These are phyloP conservation scores for Idaea straminata DNA, from an alignment of 2,888 invertebrate genomes.

Conservation along the genomic window DNA sequence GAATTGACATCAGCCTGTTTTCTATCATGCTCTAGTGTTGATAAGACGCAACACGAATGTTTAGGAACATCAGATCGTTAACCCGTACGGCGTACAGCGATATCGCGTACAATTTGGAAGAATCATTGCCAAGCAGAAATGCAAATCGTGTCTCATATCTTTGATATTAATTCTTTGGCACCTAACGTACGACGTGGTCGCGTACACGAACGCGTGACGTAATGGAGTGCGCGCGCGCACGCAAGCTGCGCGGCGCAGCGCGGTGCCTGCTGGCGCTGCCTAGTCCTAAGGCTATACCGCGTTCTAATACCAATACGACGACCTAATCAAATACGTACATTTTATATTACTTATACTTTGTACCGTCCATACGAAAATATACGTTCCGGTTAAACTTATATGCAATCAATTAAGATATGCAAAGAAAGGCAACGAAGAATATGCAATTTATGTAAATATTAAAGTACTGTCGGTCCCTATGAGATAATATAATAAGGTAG, in stretches of 20 bases:
- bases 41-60: conserved; percentile 61
- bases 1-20: conserved; percentile 70
- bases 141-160: conserved; percentile 70
- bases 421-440: conserved; percentile 62
- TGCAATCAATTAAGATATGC: conserved; percentile 54
- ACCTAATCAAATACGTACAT: conserved; percentile 27
- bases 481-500: conserved; percentile 37
- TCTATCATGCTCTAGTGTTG: conserved; percentile 55
- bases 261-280: conserved; percentile 39
- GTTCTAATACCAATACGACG: conserved; percentile 26
- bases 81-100: conserved; percentile 63
- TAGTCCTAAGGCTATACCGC: conserved; percentile 36
- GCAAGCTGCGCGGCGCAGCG: conserved; percentile 44
- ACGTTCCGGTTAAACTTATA: conserved; percentile 43
- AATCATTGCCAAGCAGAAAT: conserved; percentile 63
- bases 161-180: conserved; percentile 80
- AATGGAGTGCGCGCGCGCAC: conserved; percentile 17
- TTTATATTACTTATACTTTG: conserved; percentile 40
- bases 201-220: conserved; percentile 33
- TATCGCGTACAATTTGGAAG: conserved; percentile 59
- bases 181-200: conserved; percentile 63
- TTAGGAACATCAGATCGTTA: conserved; percentile 79
- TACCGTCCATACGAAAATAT: conserved; percentile 36
- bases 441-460: conserved; percentile 51
- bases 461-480: conserved; percentile 60